Evolutionary conservation across 1,140 invertebrate species (phyloP).

Genomic region (Eueides isabella): DNA sequence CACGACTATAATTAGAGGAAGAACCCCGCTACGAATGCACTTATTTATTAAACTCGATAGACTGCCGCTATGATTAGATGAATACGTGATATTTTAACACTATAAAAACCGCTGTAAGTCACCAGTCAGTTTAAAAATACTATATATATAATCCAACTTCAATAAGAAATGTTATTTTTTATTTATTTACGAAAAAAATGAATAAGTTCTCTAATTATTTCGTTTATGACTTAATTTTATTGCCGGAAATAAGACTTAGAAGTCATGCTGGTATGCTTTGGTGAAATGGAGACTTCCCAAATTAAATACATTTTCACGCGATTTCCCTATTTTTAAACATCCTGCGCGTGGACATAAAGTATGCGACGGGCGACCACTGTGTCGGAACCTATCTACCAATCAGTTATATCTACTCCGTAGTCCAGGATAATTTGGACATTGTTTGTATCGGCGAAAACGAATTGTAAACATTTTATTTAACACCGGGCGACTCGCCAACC

Average conservation of each 20-base stretch:
- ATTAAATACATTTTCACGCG: constrained; percentile 20
- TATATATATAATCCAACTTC: too few relatives aligned
- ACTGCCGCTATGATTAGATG: too few relatives aligned
- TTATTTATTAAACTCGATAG: too few relatives aligned
- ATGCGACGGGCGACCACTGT: neutral
- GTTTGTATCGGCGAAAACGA: constrained; percentile 28
- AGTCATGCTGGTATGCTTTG: too few relatives aligned
- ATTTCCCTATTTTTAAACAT: constrained; percentile 19
- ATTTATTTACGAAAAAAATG: too few relatives aligned
- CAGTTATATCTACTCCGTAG: neutral
- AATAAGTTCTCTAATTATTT: too few relatives aligned
- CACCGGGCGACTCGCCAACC: constrained; percentile 45
- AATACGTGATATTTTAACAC: too few relatives aligned
- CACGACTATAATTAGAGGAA: neutral
- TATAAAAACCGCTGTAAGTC: too few relatives aligned
- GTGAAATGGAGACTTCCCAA: neutral
- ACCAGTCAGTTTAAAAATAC: too few relatives aligned
- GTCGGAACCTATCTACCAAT: neutral
- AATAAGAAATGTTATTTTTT: too few relatives aligned
- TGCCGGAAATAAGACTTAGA: too few relatives aligned
- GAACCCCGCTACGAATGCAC: neutral
- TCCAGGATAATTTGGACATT: neutral
- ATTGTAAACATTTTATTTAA: constrained; percentile 47
- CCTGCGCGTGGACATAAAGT: constrained; percentile 13
- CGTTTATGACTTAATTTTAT: too few relatives aligned